Conservation (phyloP, 2,888 invertebrate species). For the Bellardia pandia region DNA sequence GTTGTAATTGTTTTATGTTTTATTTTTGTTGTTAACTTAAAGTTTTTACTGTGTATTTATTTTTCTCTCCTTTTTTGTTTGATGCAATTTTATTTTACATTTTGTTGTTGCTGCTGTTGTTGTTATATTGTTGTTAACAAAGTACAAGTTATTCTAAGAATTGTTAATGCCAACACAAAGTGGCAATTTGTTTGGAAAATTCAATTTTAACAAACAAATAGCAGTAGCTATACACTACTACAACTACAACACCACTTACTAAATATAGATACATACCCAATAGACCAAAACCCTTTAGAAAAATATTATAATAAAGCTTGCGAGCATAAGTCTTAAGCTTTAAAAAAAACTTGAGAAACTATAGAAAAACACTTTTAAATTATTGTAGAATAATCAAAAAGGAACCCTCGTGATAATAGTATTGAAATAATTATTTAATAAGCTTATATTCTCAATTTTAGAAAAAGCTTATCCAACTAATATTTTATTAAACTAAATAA, state of each 20-base stretch:
- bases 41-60: constrained; percentile 15
- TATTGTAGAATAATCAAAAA: no score
- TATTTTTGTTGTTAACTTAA: constrained; percentile 54
- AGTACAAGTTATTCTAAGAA: constrained; percentile 68
- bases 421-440: no score
- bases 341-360: no score
- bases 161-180: constrained; percentile 74
- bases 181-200: constrained; percentile 76
- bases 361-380: no score
- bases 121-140: constrained; percentile 59
- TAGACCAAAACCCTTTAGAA: no score
- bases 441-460: no score
- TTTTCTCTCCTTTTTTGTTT: not conserved
- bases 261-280: constrained; percentile 11
- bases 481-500: no score
- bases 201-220: constrained; percentile 70
- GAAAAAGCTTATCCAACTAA: no score
- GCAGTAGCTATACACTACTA: not conserved
- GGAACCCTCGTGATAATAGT: no score
- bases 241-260: constrained; percentile 30
- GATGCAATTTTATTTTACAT: constrained; percentile 3
- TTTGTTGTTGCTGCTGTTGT: constrained; percentile 30
- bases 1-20: constrained; percentile 72
- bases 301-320: no score
- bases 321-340: no score